Evolutionary conservation across 1,140 invertebrate genomes (phyloP).

Genomic region (Scaptomyza hsui): DNA sequence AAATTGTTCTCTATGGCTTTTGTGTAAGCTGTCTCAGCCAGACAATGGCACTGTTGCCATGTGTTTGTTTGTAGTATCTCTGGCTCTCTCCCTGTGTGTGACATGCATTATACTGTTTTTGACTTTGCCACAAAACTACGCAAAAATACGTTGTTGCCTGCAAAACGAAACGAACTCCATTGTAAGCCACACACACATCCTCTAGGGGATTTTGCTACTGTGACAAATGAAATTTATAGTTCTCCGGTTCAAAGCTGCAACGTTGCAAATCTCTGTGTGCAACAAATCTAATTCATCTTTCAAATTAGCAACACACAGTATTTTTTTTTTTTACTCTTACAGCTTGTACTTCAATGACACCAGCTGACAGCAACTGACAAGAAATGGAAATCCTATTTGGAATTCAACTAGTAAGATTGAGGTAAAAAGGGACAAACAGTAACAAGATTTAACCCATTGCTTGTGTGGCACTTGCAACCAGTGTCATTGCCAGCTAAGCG

Average conservation of each 20-base stretch:
- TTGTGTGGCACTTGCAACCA: neutral
- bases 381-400: neutral
- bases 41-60: conserved; percentile 42
- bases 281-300: conserved; percentile 78
- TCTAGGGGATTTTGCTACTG: conserved; percentile 64
- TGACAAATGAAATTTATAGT: conserved; percentile 82
- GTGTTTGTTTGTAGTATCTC: neutral
- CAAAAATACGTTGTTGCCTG: conserved; percentile 69
- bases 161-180: conserved; percentile 70
- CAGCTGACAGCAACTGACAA: neutral
- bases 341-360: conserved; percentile 18
- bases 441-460: neutral
- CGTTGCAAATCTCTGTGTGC: conserved; percentile 65
- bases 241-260: conserved; percentile 66
- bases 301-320: conserved; percentile 66
- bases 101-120: conserved; percentile 80
- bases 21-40: conserved; percentile 72
- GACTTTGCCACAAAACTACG: conserved; percentile 77
- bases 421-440: neutral
- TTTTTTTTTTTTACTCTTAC: conserved; percentile 33
- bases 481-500: conserved; percentile 24
- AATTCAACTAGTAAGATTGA: neutral
- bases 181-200: conserved; percentile 57
- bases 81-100: conserved; percentile 1
- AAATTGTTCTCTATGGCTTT: conserved; percentile 80